Base-by-base conservation (phyloP, 2,113 vertebrate genomes). In the Oreochromis tanganicae region DNA sequence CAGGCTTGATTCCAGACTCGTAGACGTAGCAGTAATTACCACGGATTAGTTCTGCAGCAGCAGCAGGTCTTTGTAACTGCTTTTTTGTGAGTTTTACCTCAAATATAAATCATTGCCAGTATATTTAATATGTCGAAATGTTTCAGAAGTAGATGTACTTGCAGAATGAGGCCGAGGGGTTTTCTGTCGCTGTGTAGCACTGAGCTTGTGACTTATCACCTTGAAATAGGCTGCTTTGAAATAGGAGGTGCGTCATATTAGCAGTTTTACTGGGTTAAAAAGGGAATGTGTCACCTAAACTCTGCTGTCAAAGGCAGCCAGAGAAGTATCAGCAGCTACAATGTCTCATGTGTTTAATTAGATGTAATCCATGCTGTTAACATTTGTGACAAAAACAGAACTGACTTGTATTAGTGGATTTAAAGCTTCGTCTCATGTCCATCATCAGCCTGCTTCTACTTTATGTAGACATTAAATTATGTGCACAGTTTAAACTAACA, bases 191-290 rank as follows among this genome's bases (percentile, higher is more conserved):
- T 0, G 24, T 21, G 52, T 46, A 73, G 81, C 80, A 46, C 48
- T 2, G 14, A 81, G 43, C 75, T 29, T 5, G 5, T 34, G 85
- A 78, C 85, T 89, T 80, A 86, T 57, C 85, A 2, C 63, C 87
- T 85, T 3, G 2, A 86, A 92, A 83, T 85, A 87, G 56, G 34
- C 27, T 4, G 46, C 75, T 86, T 79, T 89, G 83, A 93, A 88
- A 90, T 29, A 19, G 4, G 54, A 90, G 88, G 73, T 79, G 81
- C 4, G 1, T 34, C 2, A 1, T 34, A 71, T 88, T 59, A 87
- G 43, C 41, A 6, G 29, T 81, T 91, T 86, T 56, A 71, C 80
- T 43, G 68, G 32, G 73, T 90, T 83, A 73, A 38, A 24, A 55
- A n/a, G 38, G 55, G 41, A 85, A 85, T 12, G 9, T 66, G 78